Base-by-base conservation (phyloP, 2,888 invertebrate species). In the Drosophila pseudotalamancana region DNA sequence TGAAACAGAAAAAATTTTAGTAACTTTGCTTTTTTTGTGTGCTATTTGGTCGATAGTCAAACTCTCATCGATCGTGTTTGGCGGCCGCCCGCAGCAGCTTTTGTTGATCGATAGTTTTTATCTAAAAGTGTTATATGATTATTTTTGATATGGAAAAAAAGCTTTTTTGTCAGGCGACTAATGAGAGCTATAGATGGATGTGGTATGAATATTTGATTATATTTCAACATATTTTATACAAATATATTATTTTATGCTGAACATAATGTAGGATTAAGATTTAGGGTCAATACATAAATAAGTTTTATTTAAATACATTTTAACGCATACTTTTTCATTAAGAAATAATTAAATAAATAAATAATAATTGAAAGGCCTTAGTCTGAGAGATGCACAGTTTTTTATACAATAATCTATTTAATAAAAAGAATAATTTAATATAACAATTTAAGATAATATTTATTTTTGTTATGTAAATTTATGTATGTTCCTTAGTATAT, bases 21-120 rank as follows among this genome's bases (percentile, higher is more conserved):
- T 11, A 2, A 32, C 32, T 8, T 12, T 49, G 27, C 62, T 31
- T 21, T 25, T 29, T 16, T 14, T 45, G 40, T 60, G 29, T 32
- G 34, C 12, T 18, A 50, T 57, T 51, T 85, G 69, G 85, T 75
- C 72, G 78, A 84, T 84, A 85, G 71, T 48, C 66, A 48, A 61
- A 59, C 66, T 66, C 61, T 59, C 56, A 48, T 61, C 68, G 54
- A 57, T 57, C 35, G 45, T 59, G 72, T 72, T 57, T 56, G 62
- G 65, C 49, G 55, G 60, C 43, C 51, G 55, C 56, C 56, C 54
- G 57, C 64, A 56, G 39, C 43, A 51, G 18, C 19, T 32, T 34
- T 35, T 50, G 19, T 42, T 51, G 75, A 74, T 53, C 48, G 48
- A 74, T 74, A 45, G 72, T 59, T 63, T 57, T 51, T 70, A 54